Evolutionary conservation across 1,140 invertebrate species (phyloP), one percentile per base, ranked within the genome.

Genomic region (Eumaeus atala): DNA sequence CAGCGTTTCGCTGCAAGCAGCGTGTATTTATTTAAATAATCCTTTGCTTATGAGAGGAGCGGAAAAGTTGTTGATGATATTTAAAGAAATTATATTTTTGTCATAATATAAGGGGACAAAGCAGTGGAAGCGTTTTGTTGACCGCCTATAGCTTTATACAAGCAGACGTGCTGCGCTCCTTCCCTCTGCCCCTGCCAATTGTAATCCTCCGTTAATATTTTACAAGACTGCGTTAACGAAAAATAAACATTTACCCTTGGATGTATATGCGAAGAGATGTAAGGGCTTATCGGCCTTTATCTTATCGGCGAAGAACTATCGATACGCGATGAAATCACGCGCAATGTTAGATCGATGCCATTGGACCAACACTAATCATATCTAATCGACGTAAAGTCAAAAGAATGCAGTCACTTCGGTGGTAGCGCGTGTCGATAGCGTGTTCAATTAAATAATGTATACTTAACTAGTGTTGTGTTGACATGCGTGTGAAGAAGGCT

Each of bases 261-360:
- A 28, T 28, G 6, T 28, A n/a, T 28, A 28, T 28, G 2, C 21
- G 21, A 28, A 44, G 40, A 44, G 40, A 44, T 44, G 40, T 37
- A 37, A 28, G 35, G 35, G 35, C 35, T 37, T 37, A 37, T 44
- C 6, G 21, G 9, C 16, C 52, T 48, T 59, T 70, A 76, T 81
- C 77, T 81, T 79, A 80, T 83, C 79, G 71, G 75, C 66, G 37
- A 61, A 66, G 55, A 67, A 72, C 64, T 56, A 77, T 77, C 72
- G 69, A 75, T 73, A 69, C 48, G 51, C 47, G 17, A 61, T 67
- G 55, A 77, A 84, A 82, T 82, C 77, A 80, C 77, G 78, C 77
- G 75, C 71, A 69, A 56, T 61, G 67, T 55, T 63, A 59, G 63
- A 66, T 77, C 74, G 73, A 69, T 69, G 71, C 63, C 54, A 75